These are phyloP conservation scores for Latrodectus geometricus DNA, from an alignment of 1,140 invertebrate species.

Conservation along the genomic window DNA sequence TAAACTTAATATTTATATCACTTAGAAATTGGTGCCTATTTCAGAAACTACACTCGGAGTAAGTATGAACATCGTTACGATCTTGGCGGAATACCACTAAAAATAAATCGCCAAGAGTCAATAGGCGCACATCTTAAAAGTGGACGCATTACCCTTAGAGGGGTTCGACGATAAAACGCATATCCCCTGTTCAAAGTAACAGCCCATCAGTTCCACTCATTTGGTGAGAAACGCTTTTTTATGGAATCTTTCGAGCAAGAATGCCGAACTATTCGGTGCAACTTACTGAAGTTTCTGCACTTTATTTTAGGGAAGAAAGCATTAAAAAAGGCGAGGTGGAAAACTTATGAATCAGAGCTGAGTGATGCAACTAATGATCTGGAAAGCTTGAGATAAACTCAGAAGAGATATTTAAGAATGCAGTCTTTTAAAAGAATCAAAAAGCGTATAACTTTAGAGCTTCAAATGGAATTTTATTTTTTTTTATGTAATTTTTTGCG, in stretches of 20 bases:
- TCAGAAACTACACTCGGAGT: too few relatives aligned
- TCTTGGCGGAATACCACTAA: constrained; percentile 38
- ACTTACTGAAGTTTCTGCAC: constrained; percentile 2
- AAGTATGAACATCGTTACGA: constrained; percentile 52
- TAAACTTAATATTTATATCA: too few relatives aligned
- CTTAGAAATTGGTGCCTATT: too few relatives aligned
- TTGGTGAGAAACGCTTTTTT: constrained; percentile 54
- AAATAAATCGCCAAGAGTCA: constrained; percentile 30
- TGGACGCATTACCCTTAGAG: constrained; percentile 29
- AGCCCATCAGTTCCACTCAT: constrained; percentile 57
- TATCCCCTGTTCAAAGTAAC: constrained; percentile 31
- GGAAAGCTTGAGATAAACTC: constrained; percentile 49
- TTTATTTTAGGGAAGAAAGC: constrained; percentile 36
- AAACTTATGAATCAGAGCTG: constrained; percentile 54
- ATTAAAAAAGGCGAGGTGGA: constrained; percentile 16
- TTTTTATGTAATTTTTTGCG: background rate
- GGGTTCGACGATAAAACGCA: constrained; percentile 32
- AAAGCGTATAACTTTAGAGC: background rate
- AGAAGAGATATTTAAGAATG: constrained; percentile 37
- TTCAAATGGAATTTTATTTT: background rate
- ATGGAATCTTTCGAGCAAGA: constrained; percentile 4
- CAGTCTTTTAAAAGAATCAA: background rate
- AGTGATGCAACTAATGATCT: constrained; percentile 51
- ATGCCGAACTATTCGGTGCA: background rate
- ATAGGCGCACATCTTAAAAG: constrained; percentile 24